Base-by-base conservation (phyloP, 2,113 vertebrate species). In the Neoarius graeffei region DNA sequence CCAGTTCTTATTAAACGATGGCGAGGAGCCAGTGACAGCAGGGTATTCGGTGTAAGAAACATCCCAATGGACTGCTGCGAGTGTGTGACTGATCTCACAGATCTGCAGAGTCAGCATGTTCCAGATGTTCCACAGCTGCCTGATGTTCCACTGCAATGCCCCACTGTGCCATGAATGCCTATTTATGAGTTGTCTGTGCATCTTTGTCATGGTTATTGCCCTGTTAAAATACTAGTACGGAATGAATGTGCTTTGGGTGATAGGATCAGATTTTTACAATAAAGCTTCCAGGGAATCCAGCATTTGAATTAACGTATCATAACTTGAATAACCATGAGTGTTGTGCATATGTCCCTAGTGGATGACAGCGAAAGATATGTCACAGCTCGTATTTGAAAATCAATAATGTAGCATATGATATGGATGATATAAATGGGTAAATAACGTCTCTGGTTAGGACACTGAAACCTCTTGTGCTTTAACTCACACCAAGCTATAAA, bases 71-170 rank as follows among this genome's bases (percentile, higher is more conserved):
- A 60, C 52, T 85, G 87, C 59, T 83, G 84, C 35, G 27, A 82
- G 80, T 60, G 54, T 85, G 89, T 79, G 79, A 86, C 87, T 69
- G 84, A 86, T 84, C 56, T 84, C 73, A 56, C 83, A 88, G 86
- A 66, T 71, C 60, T 52, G 80, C 74, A 57, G 57, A 86, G 84
- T 88, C 89, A 88, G 89, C 84, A 86, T 83, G 81, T 86, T 84
- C 81, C 87, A 90, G 87, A 90, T 86, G 89, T 86, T 88, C 80
- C 83, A 77, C 89, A 90, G 77, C 84, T 90, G 89, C 87, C 67
- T 88, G 57, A 74, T 85, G 67, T 85, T 54, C 54, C 79, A 54
- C 85, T 19, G 73, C 59, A 81, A 81, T 84, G 50, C 79, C 85
- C 81, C 79, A 83, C 62, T 19, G 83, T 79, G 71, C 85, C 85